Evolutionary conservation across 2,888 invertebrate genomes (phyloP).

Genomic region (Orthonevra nobilis): DNA sequence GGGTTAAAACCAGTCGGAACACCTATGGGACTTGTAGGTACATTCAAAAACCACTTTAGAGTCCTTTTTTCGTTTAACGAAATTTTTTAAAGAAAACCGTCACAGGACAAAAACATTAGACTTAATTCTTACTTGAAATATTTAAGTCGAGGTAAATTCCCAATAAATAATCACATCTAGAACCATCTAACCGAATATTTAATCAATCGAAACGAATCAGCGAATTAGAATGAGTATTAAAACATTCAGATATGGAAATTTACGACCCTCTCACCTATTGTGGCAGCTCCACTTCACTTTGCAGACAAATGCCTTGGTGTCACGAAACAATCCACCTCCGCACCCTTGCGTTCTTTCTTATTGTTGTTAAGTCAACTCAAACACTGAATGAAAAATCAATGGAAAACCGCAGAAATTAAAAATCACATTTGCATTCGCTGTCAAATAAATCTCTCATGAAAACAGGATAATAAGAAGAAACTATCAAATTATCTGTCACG

Average conservation of each 20-base stretch:
- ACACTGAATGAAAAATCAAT: constrained; percentile 39
- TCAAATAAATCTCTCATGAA: constrained; percentile 62
- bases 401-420: constrained; percentile 50
- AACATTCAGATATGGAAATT: constrained; percentile 37
- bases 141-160: no score
- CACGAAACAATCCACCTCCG: constrained; percentile 30
- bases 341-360: no score
- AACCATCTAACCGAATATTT: constrained; percentile 17
- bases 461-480: constrained; percentile 46
- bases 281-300: constrained; percentile 1
- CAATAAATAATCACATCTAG: no score
- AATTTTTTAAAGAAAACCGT: no score
- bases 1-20: no score
- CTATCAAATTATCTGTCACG: constrained; percentile 65
- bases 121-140: no score
- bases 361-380: no score
- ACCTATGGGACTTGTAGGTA: no score
- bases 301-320: constrained; percentile 45
- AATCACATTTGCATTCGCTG: constrained; percentile 56
- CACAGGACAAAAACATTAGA: no score
- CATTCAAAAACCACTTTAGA: no score
- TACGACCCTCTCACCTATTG: constrained; percentile 7
- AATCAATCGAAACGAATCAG: constrained; percentile 35
- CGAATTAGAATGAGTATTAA: constrained; percentile 55
- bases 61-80: no score